Percentiles rank a stretch among this genome's conserved stretches.
Evolutionary conservation across 2,113 vertebrate species (phyloP).

Genomic region (Morone chrysops): DNA sequence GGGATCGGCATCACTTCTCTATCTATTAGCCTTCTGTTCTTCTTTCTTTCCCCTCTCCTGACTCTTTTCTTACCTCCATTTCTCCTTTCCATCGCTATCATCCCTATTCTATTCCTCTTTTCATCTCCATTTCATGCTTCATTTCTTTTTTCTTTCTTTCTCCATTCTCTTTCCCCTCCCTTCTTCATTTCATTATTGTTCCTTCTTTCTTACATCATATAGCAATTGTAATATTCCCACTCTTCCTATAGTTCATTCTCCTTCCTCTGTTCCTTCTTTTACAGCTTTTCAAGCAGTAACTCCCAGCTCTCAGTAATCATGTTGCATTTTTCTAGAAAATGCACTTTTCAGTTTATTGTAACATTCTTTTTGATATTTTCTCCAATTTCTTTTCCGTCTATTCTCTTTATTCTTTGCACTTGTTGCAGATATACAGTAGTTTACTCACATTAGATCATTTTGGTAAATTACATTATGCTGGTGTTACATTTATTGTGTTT

Average conservation of each 20-base stretch:
- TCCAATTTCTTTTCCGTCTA: background rate
- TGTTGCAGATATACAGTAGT: background rate
- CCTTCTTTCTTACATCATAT: background rate
- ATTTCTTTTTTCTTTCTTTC: background rate
- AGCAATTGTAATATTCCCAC: background rate
- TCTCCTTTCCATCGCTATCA: background rate
- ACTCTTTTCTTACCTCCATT: background rate
- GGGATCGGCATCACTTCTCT: background rate
- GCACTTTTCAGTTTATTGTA: slow-evolving; percentile 4
- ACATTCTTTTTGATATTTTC: slow-evolving; percentile 3
- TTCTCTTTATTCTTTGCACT: background rate
- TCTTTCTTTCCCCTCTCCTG: background rate
- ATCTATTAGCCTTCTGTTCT: background rate
- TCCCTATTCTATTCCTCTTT: background rate
- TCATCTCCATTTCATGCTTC: background rate
- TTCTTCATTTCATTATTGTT: background rate
- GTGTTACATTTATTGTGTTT: slow-evolving; percentile 7
- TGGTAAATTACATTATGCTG: background rate
- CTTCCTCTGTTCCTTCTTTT: slow-evolving; percentile 2
- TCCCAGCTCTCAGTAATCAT: slow-evolving; percentile 9
- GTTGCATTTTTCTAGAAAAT: slow-evolving; percentile 19
- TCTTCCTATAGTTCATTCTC: slow-evolving; percentile 1
- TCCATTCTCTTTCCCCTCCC: background rate
- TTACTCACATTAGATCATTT: background rate
- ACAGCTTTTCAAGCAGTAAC: background rate